Percentiles rank a stretch among this genome's conserved stretches.
Evolutionary conservation across 2,797 vertebrate genomes (phyloP).

Genomic region (Crocidura indochinensis): DNA sequence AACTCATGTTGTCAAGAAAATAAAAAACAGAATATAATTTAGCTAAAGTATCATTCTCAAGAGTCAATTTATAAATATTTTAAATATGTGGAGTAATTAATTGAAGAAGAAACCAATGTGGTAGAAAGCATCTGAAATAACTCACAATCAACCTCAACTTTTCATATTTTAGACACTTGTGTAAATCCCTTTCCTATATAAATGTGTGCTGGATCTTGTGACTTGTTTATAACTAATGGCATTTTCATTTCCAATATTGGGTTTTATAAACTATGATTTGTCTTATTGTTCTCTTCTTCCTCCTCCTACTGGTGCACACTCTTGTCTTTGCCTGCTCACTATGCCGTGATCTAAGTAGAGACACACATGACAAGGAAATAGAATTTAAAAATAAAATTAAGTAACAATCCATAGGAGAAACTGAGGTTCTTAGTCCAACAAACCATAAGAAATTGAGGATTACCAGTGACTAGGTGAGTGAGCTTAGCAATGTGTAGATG

Average conservation of each 20-base stretch:
- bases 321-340: slow-evolving; percentile 9
- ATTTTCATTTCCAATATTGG: neutral
- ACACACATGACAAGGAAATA: neutral
- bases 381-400: neutral
- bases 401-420: neutral
- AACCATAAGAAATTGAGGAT: neutral
- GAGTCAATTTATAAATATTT: slow-evolving; percentile 22
- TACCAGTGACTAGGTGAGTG: neutral
- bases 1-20: neutral
- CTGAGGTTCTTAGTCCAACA: neutral
- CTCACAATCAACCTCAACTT: neutral
- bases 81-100: slow-evolving; percentile 15
- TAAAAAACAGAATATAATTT: slow-evolving; percentile 53
- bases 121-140: slow-evolving; percentile 11
- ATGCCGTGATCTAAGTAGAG: neutral
- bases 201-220: neutral
- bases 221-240: slow-evolving; percentile 27
- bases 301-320: neutral
- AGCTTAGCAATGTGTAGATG: neutral
- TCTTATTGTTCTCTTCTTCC: neutral
- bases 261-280: neutral
- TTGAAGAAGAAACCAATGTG: neutral
- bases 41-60: neutral
- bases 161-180: neutral
- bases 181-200: neutral